Conservation (phyloP, 64 coral and sea anemone genomes). For the Dendrophyllia cribrosa region DNA sequence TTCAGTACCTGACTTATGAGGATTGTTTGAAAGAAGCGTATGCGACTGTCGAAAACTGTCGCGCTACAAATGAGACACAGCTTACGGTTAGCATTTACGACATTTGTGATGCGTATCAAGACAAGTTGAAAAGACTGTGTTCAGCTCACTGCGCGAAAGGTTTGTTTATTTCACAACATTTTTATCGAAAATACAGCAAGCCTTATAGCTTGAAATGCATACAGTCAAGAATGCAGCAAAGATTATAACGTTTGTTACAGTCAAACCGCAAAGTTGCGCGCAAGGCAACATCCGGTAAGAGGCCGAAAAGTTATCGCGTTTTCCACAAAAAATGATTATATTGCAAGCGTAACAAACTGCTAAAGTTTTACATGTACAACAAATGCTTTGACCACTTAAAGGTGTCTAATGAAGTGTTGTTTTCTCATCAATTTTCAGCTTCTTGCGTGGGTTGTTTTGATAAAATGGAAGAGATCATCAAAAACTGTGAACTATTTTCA, state of each 20-base stretch:
- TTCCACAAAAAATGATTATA: no score
- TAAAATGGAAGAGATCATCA: constrained; percentile 6
- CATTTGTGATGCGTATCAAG: constrained; percentile 15
- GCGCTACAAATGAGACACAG: neutral
- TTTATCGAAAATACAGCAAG: no score
- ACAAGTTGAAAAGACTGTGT: neutral
- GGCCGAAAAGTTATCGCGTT: no score
- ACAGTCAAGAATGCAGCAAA: no score
- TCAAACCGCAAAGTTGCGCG: no score
- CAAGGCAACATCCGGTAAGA: no score
- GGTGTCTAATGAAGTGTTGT: no score
- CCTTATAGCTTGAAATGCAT: neutral
- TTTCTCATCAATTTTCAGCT: neutral
- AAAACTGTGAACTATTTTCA: constrained; percentile 46
- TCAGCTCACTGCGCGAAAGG: neutral
- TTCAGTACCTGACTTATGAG: constrained; percentile 20
- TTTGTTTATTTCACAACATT: neutral
- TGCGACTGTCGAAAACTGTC: neutral
- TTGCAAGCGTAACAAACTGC: no score
- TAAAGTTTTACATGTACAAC: no score
- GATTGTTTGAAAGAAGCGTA: constrained; percentile 44
- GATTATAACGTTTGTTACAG: no score
- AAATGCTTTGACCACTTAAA: no score
- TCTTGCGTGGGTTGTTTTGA: constrained; percentile 56
- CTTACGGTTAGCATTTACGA: neutral